These are phyloP conservation scores for Melieria omissa DNA, from an alignment of 2,888 invertebrate species.

Conservation along the genomic window DNA sequence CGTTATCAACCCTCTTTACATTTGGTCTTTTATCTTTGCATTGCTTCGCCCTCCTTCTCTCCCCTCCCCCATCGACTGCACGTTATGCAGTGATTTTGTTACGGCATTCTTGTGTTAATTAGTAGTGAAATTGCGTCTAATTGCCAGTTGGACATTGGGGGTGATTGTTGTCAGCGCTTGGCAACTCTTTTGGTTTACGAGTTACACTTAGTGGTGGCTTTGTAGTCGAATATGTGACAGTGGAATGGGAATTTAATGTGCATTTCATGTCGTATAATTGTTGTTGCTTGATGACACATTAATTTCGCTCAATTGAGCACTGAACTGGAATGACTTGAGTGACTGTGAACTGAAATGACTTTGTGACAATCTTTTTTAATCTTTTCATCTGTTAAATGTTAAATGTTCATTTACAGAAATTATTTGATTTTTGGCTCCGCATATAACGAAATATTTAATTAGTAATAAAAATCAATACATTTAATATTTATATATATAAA, in stretches of 20 bases:
- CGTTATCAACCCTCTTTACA: background rate
- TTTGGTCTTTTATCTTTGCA: background rate
- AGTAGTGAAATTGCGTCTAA: conserved; percentile 45
- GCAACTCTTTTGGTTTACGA: background rate
- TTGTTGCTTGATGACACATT: conserved; percentile 19
- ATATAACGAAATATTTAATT: no score
- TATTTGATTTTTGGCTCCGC: no score
- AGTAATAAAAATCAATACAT: no score
- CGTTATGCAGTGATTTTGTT: conserved; percentile 28
- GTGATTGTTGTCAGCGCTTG: conserved; percentile 27
- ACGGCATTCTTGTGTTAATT: conserved; percentile 50
- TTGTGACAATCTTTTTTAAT: background rate
- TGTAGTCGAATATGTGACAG: no score
- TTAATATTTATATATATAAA: no score
- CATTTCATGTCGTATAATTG: no score
- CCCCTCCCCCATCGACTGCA: conserved; percentile 16
- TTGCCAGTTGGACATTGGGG: conserved; percentile 49
- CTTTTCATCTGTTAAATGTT: background rate
- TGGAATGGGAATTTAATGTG: no score
- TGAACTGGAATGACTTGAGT: no score
- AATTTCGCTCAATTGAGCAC: conserved; percentile 8
- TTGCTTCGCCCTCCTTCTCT: conserved; percentile 18
- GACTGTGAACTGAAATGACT: no score
- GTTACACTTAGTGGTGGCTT: no score
- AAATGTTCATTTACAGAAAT: no score